Percentiles rank a stretch among this genome's conserved stretches.
Conservation (phyloP, 2,888 invertebrate species). For the Eristalis pertinax region DNA sequence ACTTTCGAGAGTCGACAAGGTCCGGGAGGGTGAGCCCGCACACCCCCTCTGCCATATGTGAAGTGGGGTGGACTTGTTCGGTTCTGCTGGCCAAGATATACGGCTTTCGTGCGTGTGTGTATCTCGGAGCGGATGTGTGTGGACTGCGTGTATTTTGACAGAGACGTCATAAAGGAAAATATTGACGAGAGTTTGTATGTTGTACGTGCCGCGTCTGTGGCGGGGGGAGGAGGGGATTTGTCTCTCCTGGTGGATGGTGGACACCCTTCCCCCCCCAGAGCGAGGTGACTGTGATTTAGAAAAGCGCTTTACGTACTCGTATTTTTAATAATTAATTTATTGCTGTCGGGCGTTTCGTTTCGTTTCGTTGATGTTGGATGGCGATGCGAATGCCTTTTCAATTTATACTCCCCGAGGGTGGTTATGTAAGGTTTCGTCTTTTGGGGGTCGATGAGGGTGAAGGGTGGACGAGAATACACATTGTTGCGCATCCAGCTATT, state of each 20-base stretch:
- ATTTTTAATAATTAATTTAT: constrained; percentile 70
- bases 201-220: constrained; percentile 34
- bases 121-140: not conserved
- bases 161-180: constrained; percentile 67
- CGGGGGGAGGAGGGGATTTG: constrained; percentile 20
- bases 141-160: constrained; percentile 58
- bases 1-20: constrained; percentile 13
- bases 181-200: constrained; percentile 62
- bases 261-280: not conserved
- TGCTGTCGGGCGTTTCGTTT: constrained; percentile 34
- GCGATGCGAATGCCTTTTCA: constrained; percentile 48
- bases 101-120: constrained; percentile 58
- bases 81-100: constrained; percentile 46
- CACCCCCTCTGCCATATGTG: constrained; percentile 29
- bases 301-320: constrained; percentile 51
- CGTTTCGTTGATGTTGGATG: constrained; percentile 1
- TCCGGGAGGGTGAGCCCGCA: not conserved
- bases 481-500: constrained; percentile 80
- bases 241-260: not conserved
- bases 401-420: constrained; percentile 34
- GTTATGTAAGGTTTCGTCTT: constrained; percentile 18
- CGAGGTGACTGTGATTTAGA: constrained; percentile 65
- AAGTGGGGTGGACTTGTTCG: constrained; percentile 16
- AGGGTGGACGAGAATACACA: constrained; percentile 68
- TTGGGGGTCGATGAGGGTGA: not conserved